Base-by-base conservation (phyloP, 2,888 invertebrate species). In the Flexamia atlantica region DNA sequence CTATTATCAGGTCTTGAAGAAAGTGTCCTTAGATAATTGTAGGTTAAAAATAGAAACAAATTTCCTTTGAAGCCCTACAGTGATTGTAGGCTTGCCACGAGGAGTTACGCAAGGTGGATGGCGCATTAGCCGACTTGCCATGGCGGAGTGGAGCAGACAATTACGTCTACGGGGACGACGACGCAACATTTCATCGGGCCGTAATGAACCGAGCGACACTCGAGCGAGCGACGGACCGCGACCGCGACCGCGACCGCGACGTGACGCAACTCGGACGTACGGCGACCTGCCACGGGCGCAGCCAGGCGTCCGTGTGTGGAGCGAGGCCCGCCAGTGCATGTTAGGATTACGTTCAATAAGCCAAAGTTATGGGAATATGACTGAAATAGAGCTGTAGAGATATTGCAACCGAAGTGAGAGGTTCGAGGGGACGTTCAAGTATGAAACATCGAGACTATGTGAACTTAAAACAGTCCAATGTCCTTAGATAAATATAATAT, bases 171-270 rank as follows among this genome's bases (percentile, higher is more conserved):
- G 46, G 46, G 17, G 36, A 36, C 36, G 36, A 36, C 36, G 46
- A 14, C 2, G 46, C 46, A 17, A 46, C 46, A 46, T 46, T 46
- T 46, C 46, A 46, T 46, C 46, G 57, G 20, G 23, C 57, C 23
- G 64, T 64, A 25, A 64, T 64, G 64, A 28, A 64, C 64, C 64
- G 64, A 25, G 64, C 64, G 28, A 10, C 23, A 57, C 64, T 25
- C 64, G 28, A 9, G 57, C 28, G 64, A 64, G 64, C 28, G 12
- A 30, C 64, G 14, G 28, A 25, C 28, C 17, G 64, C 64, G 64
- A 28, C 60, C 23, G 25, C 12, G 40, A 40, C 40, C n/a, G n/a
- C n/a, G n/a, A n/a, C 36, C 36, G 46, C 46, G 17, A 46, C 46
- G 36, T 36, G 46, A 57, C 57, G 23, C 57, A 57, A 57, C 57